phyloP scores from a whole-genome alignment of 1,140 invertebrate species.

The Anagrus nilaparvatae region DNA sequence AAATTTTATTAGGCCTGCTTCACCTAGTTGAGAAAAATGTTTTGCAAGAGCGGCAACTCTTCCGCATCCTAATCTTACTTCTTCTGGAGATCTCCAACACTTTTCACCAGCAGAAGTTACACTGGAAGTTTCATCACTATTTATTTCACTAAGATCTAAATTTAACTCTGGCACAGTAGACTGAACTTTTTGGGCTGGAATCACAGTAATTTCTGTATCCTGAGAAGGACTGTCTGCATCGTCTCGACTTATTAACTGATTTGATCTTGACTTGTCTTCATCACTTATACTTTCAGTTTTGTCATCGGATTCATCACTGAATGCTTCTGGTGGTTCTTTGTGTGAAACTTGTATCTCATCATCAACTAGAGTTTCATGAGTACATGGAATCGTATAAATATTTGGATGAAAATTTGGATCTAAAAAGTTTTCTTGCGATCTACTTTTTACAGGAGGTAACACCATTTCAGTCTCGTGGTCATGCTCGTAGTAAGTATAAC shows the following conservation, averaged over 20 bases:
- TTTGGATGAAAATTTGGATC: no score
- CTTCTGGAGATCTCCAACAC: constrained; percentile 53
- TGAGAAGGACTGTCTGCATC: constrained; percentile 14
- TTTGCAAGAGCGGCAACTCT: constrained; percentile 51
- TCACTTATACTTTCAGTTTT: no score
- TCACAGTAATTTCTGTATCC: constrained; percentile 13
- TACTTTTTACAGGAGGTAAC: constrained; percentile 19
- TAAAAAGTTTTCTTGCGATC: constrained; percentile 14
- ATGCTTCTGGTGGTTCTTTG: no score
- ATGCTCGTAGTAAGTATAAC: constrained; percentile 24
- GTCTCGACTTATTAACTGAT: no score
- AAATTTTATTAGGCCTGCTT: constrained; percentile 36
- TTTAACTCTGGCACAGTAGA: constrained; percentile 30
- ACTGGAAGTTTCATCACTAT: constrained; percentile 32
- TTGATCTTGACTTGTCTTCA: no score
- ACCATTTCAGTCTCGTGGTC: constrained; percentile 26
- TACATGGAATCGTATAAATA: no score
- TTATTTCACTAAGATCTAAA: constrained; percentile 33
- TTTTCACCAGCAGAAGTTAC: constrained; percentile 37
- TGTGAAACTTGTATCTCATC: constrained; percentile 17
- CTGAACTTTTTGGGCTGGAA: constrained; percentile 17
- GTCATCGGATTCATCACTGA: no score
- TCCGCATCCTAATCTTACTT: constrained; percentile 47
- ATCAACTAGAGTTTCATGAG: constrained; percentile 13
- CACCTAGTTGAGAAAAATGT: constrained; percentile 45